Conservation (phyloP, 2,797 vertebrate species). For the Argyrosomus regius region DNA sequence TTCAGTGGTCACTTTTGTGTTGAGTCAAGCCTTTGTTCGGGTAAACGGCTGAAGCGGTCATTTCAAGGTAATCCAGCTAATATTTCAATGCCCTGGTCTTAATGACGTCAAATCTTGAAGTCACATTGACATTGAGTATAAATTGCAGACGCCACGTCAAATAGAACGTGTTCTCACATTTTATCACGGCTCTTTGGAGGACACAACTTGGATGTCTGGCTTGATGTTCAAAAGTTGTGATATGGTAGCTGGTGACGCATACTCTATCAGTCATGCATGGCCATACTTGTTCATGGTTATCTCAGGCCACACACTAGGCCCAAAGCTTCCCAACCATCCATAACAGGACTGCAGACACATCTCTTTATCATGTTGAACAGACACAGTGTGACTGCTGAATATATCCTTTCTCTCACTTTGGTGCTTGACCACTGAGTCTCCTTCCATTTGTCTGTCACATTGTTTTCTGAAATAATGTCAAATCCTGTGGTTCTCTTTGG, state of each 20-base stretch:
- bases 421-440: conserved; percentile 51
- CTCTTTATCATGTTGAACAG: conserved; percentile 61
- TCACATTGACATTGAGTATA: conserved; percentile 44
- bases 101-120: conserved; percentile 28
- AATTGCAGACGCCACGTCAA: neutral
- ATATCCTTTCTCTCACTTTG: conserved; percentile 61
- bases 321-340: conserved; percentile 55
- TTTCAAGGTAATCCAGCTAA: conserved; percentile 46
- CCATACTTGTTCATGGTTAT: conserved; percentile 64
- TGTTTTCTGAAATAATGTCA: conserved; percentile 48
- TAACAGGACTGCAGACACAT: conserved; percentile 49
- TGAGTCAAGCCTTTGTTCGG: conserved; percentile 12
- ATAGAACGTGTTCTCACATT: conserved; percentile 17
- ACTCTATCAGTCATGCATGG: conserved; percentile 62
- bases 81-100: conserved; percentile 15
- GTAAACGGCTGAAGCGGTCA: conserved; percentile 29
- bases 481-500: conserved; percentile 15
- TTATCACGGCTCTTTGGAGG: conserved; percentile 36
- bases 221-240: conserved; percentile 34
- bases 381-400: conserved; percentile 38
- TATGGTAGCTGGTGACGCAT: conserved; percentile 37
- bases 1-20: neutral
- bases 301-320: conserved; percentile 57
- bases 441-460: conserved; percentile 48
- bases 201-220: conserved; percentile 21